Evolutionary conservation across 2,113 vertebrate species (phyloP).

Genomic region (Eurypyga helias): DNA sequence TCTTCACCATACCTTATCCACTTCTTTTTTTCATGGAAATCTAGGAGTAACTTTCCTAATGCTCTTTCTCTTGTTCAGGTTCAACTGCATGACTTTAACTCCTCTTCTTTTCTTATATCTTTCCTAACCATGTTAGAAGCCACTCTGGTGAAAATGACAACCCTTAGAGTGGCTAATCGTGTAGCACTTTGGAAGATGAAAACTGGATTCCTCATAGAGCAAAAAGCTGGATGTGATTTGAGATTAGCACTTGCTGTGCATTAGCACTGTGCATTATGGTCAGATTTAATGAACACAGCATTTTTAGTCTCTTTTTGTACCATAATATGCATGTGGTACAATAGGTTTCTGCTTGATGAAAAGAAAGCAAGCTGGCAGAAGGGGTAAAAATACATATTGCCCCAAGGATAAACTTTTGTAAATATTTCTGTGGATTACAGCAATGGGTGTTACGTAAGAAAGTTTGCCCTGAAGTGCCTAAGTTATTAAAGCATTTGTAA

Average conservation of each 20-base stretch:
- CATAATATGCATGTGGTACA: background rate
- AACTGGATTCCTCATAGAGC: background rate
- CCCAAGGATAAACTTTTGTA: constrained; percentile 6
- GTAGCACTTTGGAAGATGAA: background rate
- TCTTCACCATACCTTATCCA: background rate
- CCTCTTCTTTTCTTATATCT: background rate
- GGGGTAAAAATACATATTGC: background rate
- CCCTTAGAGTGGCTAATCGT: background rate
- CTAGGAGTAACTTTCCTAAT: background rate
- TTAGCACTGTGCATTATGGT: background rate
- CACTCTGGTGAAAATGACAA: background rate
- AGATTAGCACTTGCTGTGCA: background rate
- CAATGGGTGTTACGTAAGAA: background rate
- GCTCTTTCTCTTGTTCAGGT: background rate
- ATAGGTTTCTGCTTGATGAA: background rate
- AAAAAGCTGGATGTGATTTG: background rate
- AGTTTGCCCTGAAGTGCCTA: constrained; percentile 24
- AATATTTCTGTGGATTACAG: constrained; percentile 37
- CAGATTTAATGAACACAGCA: background rate
- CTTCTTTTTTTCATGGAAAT: background rate
- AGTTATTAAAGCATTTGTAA: constrained; percentile 2
- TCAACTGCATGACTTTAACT: background rate
- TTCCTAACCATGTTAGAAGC: background rate
- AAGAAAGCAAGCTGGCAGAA: background rate
- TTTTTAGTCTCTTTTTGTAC: background rate